Base-by-base conservation (phyloP, 2,888 invertebrate species). In the Leucoptera coffeella region DNA sequence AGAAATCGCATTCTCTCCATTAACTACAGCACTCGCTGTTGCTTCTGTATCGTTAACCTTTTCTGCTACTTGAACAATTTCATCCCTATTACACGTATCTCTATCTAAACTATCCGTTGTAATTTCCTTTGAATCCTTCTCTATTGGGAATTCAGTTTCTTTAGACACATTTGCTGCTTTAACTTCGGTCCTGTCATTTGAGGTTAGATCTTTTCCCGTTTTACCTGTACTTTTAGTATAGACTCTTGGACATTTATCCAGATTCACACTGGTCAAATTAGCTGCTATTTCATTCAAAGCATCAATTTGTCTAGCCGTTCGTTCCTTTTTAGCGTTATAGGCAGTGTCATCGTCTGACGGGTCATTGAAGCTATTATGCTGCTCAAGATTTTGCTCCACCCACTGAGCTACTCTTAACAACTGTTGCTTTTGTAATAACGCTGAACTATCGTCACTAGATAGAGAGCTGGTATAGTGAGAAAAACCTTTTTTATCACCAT, bases 331-430 rank as follows among this genome's bases (percentile, higher is more conserved):
- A 29, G 48, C 58, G 11, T 39, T 45, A 31, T 60, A 64, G 30
- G 40, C 49, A 8, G 55, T 56, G 24, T 67, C 67, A 10, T 69
- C 64, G 27, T 65, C 67, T 13, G 62, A 33, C 2, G 59, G 64
- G 36, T 67, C 67, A 19, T 59, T 62, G 27, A 55, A 55, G 36
- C 50, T 69, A 27, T 64, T 69, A 31, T 67, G 71, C 31, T 64
- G 71, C 30, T 69, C 72, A 43, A 76, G 48, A 39, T 78, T 81
- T 37, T 76, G 78, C 46, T 82, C 79, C 12, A 86, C 82, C 85
- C 85, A 85, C 39, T 86, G 84, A 1, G 83, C 85, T 8, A 86
- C 85, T 37, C 82, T 64, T 12, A 78, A 75, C 34, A 82, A 43
- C 32, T 82, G 82, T 33, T 78, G 78, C 13, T 78, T 74, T 28